Evolutionary conservation across 2,797 vertebrate genomes (phyloP), one percentile per base, ranked within the genome.

Genomic region (Gallinago stenura): DNA sequence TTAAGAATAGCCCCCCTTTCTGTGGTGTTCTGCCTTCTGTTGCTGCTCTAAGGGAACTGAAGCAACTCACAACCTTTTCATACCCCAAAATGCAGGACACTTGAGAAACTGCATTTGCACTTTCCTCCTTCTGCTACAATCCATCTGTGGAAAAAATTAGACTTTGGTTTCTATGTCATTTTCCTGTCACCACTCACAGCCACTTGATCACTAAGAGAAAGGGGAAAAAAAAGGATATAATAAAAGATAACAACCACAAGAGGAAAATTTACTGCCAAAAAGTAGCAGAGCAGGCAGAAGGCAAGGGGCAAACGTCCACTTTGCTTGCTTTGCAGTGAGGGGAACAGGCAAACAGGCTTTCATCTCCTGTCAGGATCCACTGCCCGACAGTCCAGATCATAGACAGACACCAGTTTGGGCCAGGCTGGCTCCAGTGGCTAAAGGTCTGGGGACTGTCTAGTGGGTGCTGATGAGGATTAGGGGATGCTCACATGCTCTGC

Each of bases 111-210:
- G 83, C 85, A 96, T 96, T 95, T 93, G 73, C 95, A 97, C 90
- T 95, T 96, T 87, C 83, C 85, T 96, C 85, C 90, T 95, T 80
- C 87, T 97, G 83, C 85, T 87, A 76, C 91, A 94, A 97, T 92
- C 97, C 94, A 97, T 97, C 96, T 97, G 96, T 97, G 92, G 33
- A 18, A 95, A 97, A 98, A 97, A 94, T 43, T 58, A 87, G 88
- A 95, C 94, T 85, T 92, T 48, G 33, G 69, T 93, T 88, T 95
- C 93, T 92, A 10, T 69, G 51, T 93, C 83, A 69, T 87, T 95
- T 92, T 87, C 69, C 95, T 96, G 66, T 90, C 87, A 94, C 75
- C 69, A 65, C 89, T 96, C 83, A 78, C 53, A 93, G 73, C 87
- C 90, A 73, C 51, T 87, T 66, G 72, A 92, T 92, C 89, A 85